phyloP scores from a whole-genome alignment of 2,888 invertebrate genomes.

The Phania funesta region DNA sequence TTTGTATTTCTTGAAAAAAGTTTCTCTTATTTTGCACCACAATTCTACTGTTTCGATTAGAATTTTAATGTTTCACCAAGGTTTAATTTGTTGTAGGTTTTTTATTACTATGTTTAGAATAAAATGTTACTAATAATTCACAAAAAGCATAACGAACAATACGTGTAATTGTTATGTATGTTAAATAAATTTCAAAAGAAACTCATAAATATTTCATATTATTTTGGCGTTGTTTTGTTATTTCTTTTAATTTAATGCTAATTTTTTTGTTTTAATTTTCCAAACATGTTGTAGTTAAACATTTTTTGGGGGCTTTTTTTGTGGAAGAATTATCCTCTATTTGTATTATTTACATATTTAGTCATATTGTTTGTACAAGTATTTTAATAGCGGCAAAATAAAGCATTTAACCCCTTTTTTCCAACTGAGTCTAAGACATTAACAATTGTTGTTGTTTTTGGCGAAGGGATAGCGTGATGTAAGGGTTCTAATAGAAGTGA shows the following conservation, averaged over 20 bases:
- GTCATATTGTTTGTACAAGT: constrained; percentile 33
- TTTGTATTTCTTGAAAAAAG: constrained; percentile 10
- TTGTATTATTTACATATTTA: constrained; percentile 39
- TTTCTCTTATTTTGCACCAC: neutral
- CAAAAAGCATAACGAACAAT: constrained; percentile 17
- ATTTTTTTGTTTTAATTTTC: constrained; percentile 36
- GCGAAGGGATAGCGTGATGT: neutral
- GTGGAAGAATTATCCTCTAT: constrained; percentile 7
- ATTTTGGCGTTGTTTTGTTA: neutral
- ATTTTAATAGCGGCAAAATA: constrained; percentile 59
- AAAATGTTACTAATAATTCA: constrained; percentile 47
- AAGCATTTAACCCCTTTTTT: constrained; percentile 59
- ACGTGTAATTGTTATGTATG: constrained; percentile 52
- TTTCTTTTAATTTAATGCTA: constrained; percentile 31
- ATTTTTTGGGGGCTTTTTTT: constrained; percentile 2
- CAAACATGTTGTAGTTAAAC: constrained; percentile 39
- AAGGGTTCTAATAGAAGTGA: neutral
- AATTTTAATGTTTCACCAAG: constrained; percentile 34
- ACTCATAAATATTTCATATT: constrained; percentile 59
- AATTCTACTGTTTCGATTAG: constrained; percentile 16
- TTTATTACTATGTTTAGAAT: constrained; percentile 48
- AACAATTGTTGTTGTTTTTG: neutral
- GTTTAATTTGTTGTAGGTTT: constrained; percentile 44
- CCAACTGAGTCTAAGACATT: neutral
- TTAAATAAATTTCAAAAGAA: constrained; percentile 48